Evolutionary conservation across 2,797 vertebrate species (phyloP).

Genomic region (Pseudochirops corinnae): DNA sequence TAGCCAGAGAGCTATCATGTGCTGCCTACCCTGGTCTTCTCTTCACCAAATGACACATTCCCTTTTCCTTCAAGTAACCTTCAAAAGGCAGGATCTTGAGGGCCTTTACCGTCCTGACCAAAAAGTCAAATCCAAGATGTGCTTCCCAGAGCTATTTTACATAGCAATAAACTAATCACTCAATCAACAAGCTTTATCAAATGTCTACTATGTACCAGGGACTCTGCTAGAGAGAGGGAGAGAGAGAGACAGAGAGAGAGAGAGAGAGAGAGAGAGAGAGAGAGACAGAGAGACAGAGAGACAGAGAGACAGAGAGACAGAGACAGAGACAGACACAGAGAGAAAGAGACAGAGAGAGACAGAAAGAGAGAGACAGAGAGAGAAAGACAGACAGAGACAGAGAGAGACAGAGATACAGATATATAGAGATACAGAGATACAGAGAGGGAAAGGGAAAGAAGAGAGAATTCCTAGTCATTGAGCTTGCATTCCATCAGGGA

Average conservation of each 20-base stretch:
- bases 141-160: background rate
- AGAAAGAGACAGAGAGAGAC: no score
- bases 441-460: no score
- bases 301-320: no score
- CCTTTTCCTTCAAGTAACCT: background rate
- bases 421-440: no score
- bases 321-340: rapidly evolving
- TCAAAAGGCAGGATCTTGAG: background rate
- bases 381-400: no score
- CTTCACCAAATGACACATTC: background rate
- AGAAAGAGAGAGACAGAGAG: no score
- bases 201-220: background rate
- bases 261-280: no score
- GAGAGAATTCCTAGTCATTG: no score
- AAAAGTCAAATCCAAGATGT: background rate
- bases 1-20: background rate
- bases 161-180: background rate
- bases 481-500: background rate
- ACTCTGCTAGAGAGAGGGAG: background rate
- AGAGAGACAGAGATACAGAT: no score
- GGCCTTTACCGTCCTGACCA: background rate
- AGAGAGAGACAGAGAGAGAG: no score
- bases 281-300: no score
- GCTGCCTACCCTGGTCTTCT: background rate
- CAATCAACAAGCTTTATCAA: no score